Base-by-base conservation (phyloP, 1,140 invertebrate genomes). In the Cydia pomonella region DNA sequence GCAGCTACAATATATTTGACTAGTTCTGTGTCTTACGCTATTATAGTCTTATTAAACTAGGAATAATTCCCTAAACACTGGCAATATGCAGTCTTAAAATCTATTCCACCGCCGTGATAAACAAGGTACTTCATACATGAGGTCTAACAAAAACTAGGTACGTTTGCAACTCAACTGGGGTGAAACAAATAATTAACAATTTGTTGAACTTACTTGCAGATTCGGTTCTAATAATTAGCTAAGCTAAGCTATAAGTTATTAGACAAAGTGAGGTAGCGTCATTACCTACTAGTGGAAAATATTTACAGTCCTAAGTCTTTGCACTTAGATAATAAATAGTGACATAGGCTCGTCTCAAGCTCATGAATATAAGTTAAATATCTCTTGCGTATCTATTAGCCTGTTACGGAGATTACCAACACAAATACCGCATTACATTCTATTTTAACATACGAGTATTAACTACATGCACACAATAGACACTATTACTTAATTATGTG, bases 211-310 rank as follows among this genome's bases (percentile, higher is more conserved):
- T 16, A 38, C 47, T 72, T 16, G 72, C 77, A 64, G 64, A 77
- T 41, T 74, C 5, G 50, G 72, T 75, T 75, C 75, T 62, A 76
- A 77, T 69, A 77, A 80, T 84, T 75, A 84, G 80, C 79, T 86
- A 87, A 84, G 88, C 88, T 91, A 91, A 92, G 90, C 90, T 92
- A 88, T 86, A 74, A 74, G 59, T 87, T 88, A 84, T 89, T 87
- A 88, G 87, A 88, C 76, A 80, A 84, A 89, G 91, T 92, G 91
- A 92, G 89, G 91, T 92, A 92, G 91, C 91, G 83, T 89, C 89
- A 91, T 92, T 91, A 92, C 86, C 87, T 83, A 87, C 88, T 91
- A 91, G 84, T 90, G 90, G 88, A 89, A 91, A 89, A 87, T 92
- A 92, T 92, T 80, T 91, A 92, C 89, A 91, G 77, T 83, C 86